Conservation (phyloP, 2,113 vertebrate species). For the Gambusia affinis region DNA sequence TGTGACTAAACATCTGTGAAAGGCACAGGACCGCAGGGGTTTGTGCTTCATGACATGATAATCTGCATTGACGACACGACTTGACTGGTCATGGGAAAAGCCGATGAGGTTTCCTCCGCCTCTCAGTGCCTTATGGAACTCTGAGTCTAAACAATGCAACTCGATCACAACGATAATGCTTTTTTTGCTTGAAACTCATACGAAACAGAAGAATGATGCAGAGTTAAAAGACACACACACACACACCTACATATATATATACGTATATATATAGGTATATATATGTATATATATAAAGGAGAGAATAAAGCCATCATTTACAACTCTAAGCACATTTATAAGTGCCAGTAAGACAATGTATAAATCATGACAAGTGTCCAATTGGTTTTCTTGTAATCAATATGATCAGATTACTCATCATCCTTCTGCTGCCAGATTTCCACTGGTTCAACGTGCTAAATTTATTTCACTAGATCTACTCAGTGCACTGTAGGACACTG, state of each 20-base stretch:
- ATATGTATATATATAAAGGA: slow-evolving; percentile 64
- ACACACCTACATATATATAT: slow-evolving; percentile 44
- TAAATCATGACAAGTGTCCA: slow-evolving; percentile 61
- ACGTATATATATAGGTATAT: slow-evolving; percentile 33
- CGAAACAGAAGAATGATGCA: slow-evolving; percentile 81
- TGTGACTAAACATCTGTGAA: slow-evolving; percentile 83
- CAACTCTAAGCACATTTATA: slow-evolving; percentile 92
- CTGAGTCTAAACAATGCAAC: slow-evolving; percentile 97
- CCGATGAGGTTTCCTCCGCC: slow-evolving; percentile 81
- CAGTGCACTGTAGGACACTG: slow-evolving; percentile 72
- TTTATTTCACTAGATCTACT: slow-evolving; percentile 66
- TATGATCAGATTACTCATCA: slow-evolving; percentile 65
- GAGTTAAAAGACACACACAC: slow-evolving; percentile 39
- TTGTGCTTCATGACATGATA: slow-evolving; percentile 80
- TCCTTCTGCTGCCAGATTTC: slow-evolving; percentile 72
- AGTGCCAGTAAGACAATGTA: slow-evolving; percentile 73
- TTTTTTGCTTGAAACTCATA: slow-evolving; percentile 90
- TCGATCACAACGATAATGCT: slow-evolving; percentile 91
- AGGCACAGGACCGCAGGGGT: slow-evolving; percentile 82
- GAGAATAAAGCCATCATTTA: slow-evolving; percentile 98
- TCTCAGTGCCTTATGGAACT: slow-evolving; percentile 99
- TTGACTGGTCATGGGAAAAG: slow-evolving; percentile 91
- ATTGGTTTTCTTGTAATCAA: slow-evolving; percentile 73
- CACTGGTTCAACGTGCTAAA: slow-evolving; percentile 67
- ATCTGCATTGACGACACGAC: slow-evolving; percentile 91